These are phyloP conservation scores for Fundulus diaphanus DNA, from an alignment of 2,797 vertebrate genomes.

Conservation along the genomic window DNA sequence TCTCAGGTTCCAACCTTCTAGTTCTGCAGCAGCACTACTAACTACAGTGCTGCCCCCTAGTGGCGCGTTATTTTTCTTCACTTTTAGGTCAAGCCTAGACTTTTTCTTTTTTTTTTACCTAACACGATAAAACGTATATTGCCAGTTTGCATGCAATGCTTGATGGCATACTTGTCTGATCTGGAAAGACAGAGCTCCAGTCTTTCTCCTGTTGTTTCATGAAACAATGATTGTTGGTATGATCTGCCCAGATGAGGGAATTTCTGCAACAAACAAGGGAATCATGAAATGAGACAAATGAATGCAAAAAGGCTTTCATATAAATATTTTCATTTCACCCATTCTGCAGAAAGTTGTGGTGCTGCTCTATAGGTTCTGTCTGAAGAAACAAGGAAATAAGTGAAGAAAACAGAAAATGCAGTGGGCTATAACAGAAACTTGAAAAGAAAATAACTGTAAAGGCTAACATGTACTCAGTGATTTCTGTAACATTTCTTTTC, in stretches of 20 bases:
- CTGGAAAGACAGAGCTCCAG: accelerated
- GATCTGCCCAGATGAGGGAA: constrained; percentile 3
- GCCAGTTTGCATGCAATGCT: not conserved
- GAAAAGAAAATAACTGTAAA: not conserved
- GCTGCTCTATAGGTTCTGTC: not conserved
- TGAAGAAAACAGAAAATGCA: too few species aligned
- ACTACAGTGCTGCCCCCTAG: constrained; percentile 8
- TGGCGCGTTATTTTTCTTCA: not conserved
- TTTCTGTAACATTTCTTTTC: not conserved
- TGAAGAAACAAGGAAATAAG: too few species aligned
- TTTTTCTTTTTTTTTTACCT: not conserved
- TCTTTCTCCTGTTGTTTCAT: not conserved
- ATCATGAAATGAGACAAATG: constrained; percentile 4
- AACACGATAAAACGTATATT: not conserved
- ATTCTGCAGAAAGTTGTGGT: not conserved
- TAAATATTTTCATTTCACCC: not conserved
- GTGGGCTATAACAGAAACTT: not conserved
- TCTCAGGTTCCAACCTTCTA: not conserved
- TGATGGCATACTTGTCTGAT: constrained; percentile 17
- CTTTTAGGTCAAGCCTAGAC: not conserved
- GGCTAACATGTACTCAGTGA: not conserved
- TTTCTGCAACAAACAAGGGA: constrained; percentile 6
- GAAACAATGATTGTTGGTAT: not conserved
- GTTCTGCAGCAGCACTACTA: not conserved
- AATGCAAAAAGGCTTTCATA: not conserved